Evolutionary conservation across 2,113 vertebrate species (phyloP), one percentile per base, ranked within the genome.

Genomic region (Theropithecus gelada): DNA sequence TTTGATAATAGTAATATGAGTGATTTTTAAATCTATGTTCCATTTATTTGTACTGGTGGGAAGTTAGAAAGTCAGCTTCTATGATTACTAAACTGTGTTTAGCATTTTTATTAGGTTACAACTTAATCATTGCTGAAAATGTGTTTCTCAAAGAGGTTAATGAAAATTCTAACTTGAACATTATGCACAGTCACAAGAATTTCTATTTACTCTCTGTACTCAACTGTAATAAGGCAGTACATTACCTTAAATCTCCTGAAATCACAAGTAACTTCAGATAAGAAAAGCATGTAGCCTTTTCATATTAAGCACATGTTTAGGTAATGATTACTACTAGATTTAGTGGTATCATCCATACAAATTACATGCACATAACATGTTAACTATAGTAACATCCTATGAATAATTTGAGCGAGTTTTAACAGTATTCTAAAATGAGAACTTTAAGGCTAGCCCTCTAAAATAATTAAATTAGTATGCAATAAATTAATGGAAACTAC

Each of bases 131-230:
- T 61, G 30, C 13, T 91, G 20, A 84, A 96, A 97, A 72, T 93
- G 6, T 38, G 5, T 89, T 97, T 95, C 40, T 92, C 57, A 45
- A 88, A 94, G n/a, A 83, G 1, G 14, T 85, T 73, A 86, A 96
- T 92, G 50, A 94, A 93, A 97, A 75, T 61, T 89, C 9, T 13
- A 97, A 82, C 13, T 81, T 66, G 25, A 83, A 91, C 68, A 57
- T 64, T 88, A 64, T 57, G 23, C 5, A 70, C 30, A 88, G 16
- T 52, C 64, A 48, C 4, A 83, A 66, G 30, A 78, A 93, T 89
- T 52, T 92, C 27, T 84, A 52, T 30, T 22, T 59, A 73, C 57
- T 43, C 17, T 6, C n/a, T 83, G 20, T 55, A 95, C 5, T 95
- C 68, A 75, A 25, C 17, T 96, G 88, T 64, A 17, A n/a, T 50